phyloP scores from a whole-genome alignment of 2,797 vertebrate species.

The Calcarius lapponicus region DNA sequence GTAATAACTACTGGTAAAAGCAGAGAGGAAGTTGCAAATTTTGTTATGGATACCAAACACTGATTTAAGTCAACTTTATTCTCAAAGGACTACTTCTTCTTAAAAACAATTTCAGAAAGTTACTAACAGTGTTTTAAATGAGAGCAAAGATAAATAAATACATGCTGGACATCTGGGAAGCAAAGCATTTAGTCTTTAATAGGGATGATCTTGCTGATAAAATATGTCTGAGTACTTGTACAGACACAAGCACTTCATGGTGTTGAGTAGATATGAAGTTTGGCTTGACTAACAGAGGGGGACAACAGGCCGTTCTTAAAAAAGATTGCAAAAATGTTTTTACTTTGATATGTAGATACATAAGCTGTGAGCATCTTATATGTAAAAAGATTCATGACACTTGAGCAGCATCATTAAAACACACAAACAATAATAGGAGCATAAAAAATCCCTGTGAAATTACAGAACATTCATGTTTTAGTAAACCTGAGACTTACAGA shows the following conservation, averaged over 20 bases:
- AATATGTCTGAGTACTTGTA: neutral
- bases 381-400: neutral
- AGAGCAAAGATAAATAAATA: slow-evolving; percentile 6
- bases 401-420: neutral
- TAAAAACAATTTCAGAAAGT: neutral
- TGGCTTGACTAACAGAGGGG: neutral
- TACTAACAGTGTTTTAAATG: neutral
- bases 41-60: neutral
- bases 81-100: neutral
- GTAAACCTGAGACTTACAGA: neutral
- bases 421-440: neutral
- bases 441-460: neutral
- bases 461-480: neutral
- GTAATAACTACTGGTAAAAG: neutral
- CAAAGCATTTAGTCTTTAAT: neutral
- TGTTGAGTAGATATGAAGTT: neutral
- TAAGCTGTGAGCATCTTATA: neutral
- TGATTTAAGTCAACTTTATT: neutral
- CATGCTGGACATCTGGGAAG: neutral
- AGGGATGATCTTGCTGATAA: neutral
- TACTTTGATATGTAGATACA: neutral
- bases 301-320: neutral
- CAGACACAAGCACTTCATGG: neutral
- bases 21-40: neutral
- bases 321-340: neutral